Conservation (phyloP, 1,140 invertebrate species). For the Odontomachus brunneus region DNA sequence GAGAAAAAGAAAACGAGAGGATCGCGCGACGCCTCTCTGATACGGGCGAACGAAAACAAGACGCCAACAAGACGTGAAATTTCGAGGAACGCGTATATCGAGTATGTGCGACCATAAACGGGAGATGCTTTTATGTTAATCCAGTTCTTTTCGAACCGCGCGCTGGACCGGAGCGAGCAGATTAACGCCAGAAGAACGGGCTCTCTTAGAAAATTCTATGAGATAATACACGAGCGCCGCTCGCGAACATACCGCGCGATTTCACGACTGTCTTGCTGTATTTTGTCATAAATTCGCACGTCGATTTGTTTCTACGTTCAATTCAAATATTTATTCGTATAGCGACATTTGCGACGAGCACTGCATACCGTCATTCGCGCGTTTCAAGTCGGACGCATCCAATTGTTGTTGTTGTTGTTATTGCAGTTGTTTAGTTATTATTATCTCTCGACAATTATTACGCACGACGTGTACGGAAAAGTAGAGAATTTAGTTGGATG, state of each 20-base stretch:
- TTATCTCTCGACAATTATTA: too few species aligned
- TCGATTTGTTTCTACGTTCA: too few species aligned
- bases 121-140: conserved; percentile 61
- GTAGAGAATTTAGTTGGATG: too few species aligned
- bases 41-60: conserved; percentile 49
- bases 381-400: too few species aligned
- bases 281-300: neutral
- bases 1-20: conserved; percentile 15
- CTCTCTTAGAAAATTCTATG: conserved; percentile 39
- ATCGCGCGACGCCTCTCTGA: conserved; percentile 46
- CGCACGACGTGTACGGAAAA: too few species aligned
- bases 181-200: conserved; percentile 1
- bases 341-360: too few species aligned
- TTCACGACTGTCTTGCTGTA: neutral
- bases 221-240: conserved; percentile 5
- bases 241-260: neutral
- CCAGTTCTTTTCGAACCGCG: conserved; percentile 50
- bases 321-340: too few species aligned
- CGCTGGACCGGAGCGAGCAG: neutral
- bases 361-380: too few species aligned
- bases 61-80: conserved; percentile 53
- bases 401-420: too few species aligned
- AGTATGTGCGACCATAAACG: conserved; percentile 46
- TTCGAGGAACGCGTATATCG: conserved; percentile 59
- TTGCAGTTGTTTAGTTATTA: too few species aligned